A percentile compares a stretch with the other conserved stretches of the same genome.
These are phyloP conservation scores for Meteorus cinctellus DNA, from an alignment of 2,888 invertebrate genomes.

Conservation along the genomic window DNA sequence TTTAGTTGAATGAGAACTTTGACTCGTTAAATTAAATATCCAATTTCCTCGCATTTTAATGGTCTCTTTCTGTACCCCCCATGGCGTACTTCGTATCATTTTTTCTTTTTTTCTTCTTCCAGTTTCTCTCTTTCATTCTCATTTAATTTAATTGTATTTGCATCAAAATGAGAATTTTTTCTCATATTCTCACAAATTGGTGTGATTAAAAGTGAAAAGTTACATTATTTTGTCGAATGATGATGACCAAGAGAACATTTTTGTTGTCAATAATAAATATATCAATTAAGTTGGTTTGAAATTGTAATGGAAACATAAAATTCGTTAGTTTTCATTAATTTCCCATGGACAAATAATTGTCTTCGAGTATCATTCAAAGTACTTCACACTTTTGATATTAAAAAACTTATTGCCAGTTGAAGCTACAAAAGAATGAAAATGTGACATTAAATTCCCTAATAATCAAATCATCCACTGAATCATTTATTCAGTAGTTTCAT, in stretches of 20 bases:
- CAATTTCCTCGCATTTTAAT: constrained; percentile 10
- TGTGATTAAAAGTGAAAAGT: background rate
- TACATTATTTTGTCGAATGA: background rate
- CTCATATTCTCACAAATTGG: background rate
- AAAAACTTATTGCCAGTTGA: too few relatives aligned
- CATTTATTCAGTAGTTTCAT: too few relatives aligned
- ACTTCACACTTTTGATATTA: too few relatives aligned
- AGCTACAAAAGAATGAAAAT: too few relatives aligned
- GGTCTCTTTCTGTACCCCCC: constrained; percentile 5
- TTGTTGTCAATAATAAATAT: too few relatives aligned
- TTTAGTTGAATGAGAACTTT: constrained; percentile 5
- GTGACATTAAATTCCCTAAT: too few relatives aligned
- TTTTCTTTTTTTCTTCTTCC: background rate
- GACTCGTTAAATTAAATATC: constrained; percentile 10
- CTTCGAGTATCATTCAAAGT: too few relatives aligned
- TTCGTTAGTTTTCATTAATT: too few relatives aligned
- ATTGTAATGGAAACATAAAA: too few relatives aligned
- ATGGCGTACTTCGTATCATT: background rate
- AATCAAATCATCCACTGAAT: too few relatives aligned
- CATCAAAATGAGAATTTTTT: constrained; percentile 3
- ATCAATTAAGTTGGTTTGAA: too few relatives aligned
- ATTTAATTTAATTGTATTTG: constrained; percentile 19
- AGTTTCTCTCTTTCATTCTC: background rate
- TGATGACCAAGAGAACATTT: background rate
- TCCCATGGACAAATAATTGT: too few relatives aligned